Evolutionary conservation across 2,888 invertebrate species (phyloP), one percentile per base, ranked within the genome.

Genomic region (Eilema griseolum): DNA sequence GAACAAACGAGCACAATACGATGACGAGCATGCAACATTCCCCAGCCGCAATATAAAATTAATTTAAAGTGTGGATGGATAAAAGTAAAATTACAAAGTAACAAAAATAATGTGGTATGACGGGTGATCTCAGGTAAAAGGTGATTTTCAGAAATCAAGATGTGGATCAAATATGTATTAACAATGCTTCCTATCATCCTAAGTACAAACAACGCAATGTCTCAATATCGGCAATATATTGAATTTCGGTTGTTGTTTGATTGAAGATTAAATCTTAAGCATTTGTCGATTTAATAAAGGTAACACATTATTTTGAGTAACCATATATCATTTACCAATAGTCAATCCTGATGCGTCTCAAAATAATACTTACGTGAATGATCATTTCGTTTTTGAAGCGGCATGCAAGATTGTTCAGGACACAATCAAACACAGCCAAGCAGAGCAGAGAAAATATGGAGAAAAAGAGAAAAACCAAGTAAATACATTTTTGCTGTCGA

Each of bases 391-490:
- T 95, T 96, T 96, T 96, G 97, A 97, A 97, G 97, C 97, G 96
- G 96, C 97, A 97, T 97, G 97, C 97, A 95, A 96, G 95, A 96
- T 96, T 96, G 96, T 96, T 96, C 96, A 96, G 96, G 96, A 96
- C 96, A 97, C 97, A 97, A 97, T 97, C 97, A 97, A 96, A 97
- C 97, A 97, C 97, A 97, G 97, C 96, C 97, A 97, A 97, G 97
- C 97, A 97, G 97, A 97, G 97, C 97, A 97, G 97, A 97, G 96
- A 96, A 97, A 96, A 96, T 96, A 97, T 96, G 96, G 96, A 96
- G 96, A 97, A 97, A 94, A 96, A 97, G 96, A 96, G 96, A 96
- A 97, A 96, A 96, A 96, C 96, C 95, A 96, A 96, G 96, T 96
- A 96, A 96, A 96, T 96, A 96, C 96, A 96, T 94, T 95, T 93